Percentiles rank a stretch among this genome's conserved stretches.
Evolutionary conservation across 1,140 invertebrate species (phyloP).

Genomic region (Nasonia vitripennis): DNA sequence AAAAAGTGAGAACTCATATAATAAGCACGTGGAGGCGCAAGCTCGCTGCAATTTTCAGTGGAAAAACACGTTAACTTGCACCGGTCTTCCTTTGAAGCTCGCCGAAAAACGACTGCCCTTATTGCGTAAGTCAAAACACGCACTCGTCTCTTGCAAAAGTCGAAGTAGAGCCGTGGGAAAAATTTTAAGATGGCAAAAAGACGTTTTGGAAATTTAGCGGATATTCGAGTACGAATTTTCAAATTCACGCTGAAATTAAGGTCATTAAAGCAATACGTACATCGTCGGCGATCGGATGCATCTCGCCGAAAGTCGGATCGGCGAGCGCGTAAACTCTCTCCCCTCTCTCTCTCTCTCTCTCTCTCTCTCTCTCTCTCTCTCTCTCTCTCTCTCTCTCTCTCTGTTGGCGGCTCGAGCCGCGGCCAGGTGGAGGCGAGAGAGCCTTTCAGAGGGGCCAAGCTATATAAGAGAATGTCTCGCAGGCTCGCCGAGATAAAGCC

Average conservation of each 20-base stretch:
- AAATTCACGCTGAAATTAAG: too few relatives aligned
- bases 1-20: background rate
- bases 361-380: constrained; percentile 42
- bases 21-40: too few relatives aligned
- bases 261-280: too few relatives aligned
- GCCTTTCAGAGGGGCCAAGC: constrained; percentile 71
- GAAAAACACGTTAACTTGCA: background rate
- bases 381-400: constrained; percentile 47
- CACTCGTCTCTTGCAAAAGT: background rate
- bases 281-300: background rate
- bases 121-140: constrained; percentile 8
- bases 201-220: too few relatives aligned
- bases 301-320: constrained; percentile 15
- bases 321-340: background rate
- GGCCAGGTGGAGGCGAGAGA: constrained; percentile 62
- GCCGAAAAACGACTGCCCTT: background rate
- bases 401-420: constrained; percentile 48
- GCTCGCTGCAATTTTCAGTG: too few relatives aligned
- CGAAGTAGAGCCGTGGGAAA: background rate
- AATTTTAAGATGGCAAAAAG: too few relatives aligned
- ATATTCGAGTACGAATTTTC: too few relatives aligned
- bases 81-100: background rate
- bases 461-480: constrained; percentile 73
- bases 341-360: constrained; percentile 53
- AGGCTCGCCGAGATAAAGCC: constrained; percentile 70